These are phyloP conservation scores for Neodiprion lecontei DNA, from an alignment of 1,140 invertebrate species.

Conservation along the genomic window DNA sequence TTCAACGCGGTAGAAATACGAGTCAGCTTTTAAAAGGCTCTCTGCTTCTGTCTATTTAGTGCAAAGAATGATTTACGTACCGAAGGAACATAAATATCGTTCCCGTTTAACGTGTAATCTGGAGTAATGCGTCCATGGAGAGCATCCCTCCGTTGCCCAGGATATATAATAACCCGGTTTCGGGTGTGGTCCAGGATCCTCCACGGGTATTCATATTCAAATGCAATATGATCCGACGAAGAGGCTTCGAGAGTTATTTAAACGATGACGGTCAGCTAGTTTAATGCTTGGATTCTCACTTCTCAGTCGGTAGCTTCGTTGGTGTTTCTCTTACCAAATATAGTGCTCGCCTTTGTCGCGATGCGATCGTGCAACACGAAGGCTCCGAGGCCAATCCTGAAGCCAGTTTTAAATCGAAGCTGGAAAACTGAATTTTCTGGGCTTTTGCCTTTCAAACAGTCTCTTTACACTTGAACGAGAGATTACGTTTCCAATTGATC, in stretches of 20 bases:
- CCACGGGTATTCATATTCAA: constrained; percentile 16
- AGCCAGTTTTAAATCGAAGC: no score
- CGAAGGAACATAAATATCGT: constrained; percentile 25
- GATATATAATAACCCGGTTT: background rate
- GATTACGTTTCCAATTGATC: no score
- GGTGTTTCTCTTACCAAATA: no score
- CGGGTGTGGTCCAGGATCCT: constrained; percentile 6
- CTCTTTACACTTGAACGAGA: no score
- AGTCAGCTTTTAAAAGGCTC: background rate
- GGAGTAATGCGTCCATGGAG: constrained; percentile 24
- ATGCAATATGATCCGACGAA: background rate
- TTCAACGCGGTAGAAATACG: background rate
- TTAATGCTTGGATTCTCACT: no score
- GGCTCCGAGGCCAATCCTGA: no score
- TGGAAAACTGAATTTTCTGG: no score
- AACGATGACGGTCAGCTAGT: background rate
- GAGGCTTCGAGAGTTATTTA: background rate
- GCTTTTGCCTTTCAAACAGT: no score
- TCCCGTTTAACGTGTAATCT: constrained; percentile 28
- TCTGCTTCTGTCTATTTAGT: background rate
- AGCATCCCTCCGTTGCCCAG: background rate
- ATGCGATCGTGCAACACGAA: no score
- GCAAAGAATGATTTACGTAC: constrained; percentile 14
- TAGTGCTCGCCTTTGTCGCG: no score
- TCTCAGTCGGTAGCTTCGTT: no score